Base-by-base conservation (phyloP, 2,888 invertebrate genomes). In the Orthosia cruda region DNA sequence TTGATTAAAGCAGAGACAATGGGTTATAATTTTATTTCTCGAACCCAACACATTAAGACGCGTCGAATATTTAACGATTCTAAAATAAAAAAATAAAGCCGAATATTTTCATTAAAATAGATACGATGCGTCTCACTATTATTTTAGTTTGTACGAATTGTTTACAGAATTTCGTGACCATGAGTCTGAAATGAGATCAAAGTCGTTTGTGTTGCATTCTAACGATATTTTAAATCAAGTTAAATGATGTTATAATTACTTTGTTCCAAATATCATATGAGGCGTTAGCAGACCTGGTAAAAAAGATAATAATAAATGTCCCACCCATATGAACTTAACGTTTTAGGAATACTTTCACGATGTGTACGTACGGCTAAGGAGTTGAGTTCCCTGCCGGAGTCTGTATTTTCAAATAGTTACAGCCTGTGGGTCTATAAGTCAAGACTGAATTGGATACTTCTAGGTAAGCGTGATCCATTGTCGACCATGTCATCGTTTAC, bases 151-250 rank as follows among this genome's bases (percentile, higher is more conserved):
- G 18, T 54, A n/a, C 9, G 23, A 54, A 49, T 75, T 79, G 59
- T 70, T 45, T 76, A 26, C 49, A 26, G 47, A 57, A 20, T 71
- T 71, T 80, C 61, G 32, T 80, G 71, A 76, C 45, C 61, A 71
- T 15, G 18, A 3, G 16, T 45, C 26, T 71, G 32, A 57, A 80
- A 32, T 32, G 26, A 76, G 54, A 62, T 71, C 72, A 71, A 79
- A 61, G 61, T 47, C 55, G 50, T 71, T 79, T 62, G 61, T 55
- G 54, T 54, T 20, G 20, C 79, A 50, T 23, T 45, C 15, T 15
- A n/a, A 15, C 23, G 45, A 45, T 54, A 59, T 49, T 26, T 61
- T 55, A 49, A 12, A 50, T 71, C 45, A 54, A 20, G 55, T 55
- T 47, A 61, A 61, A 45, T 62, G 50, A 57, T 7, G 13, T 45